Evolutionary conservation across 2,113 vertebrate genomes (phyloP), one percentile per base, ranked within the genome.

Genomic region (Gavia stellata): DNA sequence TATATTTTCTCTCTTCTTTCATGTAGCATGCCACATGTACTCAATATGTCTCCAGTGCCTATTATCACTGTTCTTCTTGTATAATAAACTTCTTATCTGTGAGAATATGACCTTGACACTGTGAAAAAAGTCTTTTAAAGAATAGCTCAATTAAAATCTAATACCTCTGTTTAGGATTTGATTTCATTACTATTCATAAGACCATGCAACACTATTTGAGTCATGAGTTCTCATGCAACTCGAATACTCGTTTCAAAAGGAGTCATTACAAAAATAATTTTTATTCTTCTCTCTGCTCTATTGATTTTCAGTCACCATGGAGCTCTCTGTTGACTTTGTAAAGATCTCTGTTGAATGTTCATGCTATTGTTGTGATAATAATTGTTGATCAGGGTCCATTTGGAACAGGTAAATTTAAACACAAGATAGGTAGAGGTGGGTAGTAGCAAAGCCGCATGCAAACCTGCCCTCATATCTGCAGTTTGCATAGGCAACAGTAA

Each of bases 91-190:
- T 95, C 74, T 97, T 96, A 97, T 97, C 97, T 97, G 71, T 96
- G 91, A 97, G 96, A 98, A 94, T 96, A 95, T 98, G 98, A 98
- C 98, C 98, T 98, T 98, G 98, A 97, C 97, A 97, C 81, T 10
- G 77, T 87, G 88, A 29, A 56, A 73, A 93, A 92, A 71, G 68
- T 56, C 78, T 94, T 98, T 98, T 97, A 97, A 98, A 98, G 96
- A 97, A 98, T 97, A 97, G 97, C 98, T 98, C 98, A 98, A 97
- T 98, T 98, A 98, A 98, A 98, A 98, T 90, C 95, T 93, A 97
- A 97, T 97, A 96, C 95, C 91, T 98, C 96, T 96, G 91, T 92
- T 97, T 97, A 97, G 96, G 96, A 97, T 97, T 98, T 97, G 94
- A 96, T 97, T 97, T 97, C 97, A 98, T 98, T 97, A 98, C 95